Conservation (phyloP, 2,113 vertebrate species). For the Limanda limanda region DNA sequence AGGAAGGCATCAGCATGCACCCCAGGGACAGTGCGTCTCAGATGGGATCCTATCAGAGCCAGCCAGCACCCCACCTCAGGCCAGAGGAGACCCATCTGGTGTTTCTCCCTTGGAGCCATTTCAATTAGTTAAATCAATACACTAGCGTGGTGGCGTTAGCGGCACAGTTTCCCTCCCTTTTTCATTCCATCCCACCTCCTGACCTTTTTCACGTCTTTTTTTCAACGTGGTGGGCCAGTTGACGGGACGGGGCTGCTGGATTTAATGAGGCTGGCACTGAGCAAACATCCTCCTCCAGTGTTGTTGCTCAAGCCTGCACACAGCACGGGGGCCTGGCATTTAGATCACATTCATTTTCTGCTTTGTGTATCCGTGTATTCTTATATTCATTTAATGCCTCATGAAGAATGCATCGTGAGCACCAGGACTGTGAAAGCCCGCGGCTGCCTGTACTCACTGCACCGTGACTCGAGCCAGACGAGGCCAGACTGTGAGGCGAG, state of each 20-base stretch:
- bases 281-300: slow-evolving; percentile 76
- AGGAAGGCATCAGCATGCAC: slow-evolving; percentile 54
- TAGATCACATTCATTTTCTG: slow-evolving; percentile 75
- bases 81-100: slow-evolving; percentile 77
- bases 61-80: slow-evolving; percentile 71
- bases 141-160: slow-evolving; percentile 59
- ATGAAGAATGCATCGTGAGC: slow-evolving; percentile 76
- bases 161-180: slow-evolving; percentile 65
- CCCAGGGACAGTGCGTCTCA: slow-evolving; percentile 66
- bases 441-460: slow-evolving; percentile 60
- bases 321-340: slow-evolving; percentile 71
- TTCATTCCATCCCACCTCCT: slow-evolving; percentile 76
- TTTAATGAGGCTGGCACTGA: slow-evolving; percentile 80
- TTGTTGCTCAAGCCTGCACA: slow-evolving; percentile 56
- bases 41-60: slow-evolving; percentile 76
- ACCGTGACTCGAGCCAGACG: slow-evolving; percentile 59
- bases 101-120: slow-evolving; percentile 76
- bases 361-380: slow-evolving; percentile 70
- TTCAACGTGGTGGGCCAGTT: slow-evolving; percentile 67
- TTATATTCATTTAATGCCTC: slow-evolving; percentile 80
- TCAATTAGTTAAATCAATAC: slow-evolving; percentile 85
- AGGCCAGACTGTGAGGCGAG: slow-evolving; percentile 35
- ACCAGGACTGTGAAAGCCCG: slow-evolving; percentile 57
- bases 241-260: slow-evolving; percentile 63
- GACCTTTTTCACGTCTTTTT: slow-evolving; percentile 66